phyloP scores from a whole-genome alignment of 2,797 vertebrate genomes.

The Mycteria americana region DNA sequence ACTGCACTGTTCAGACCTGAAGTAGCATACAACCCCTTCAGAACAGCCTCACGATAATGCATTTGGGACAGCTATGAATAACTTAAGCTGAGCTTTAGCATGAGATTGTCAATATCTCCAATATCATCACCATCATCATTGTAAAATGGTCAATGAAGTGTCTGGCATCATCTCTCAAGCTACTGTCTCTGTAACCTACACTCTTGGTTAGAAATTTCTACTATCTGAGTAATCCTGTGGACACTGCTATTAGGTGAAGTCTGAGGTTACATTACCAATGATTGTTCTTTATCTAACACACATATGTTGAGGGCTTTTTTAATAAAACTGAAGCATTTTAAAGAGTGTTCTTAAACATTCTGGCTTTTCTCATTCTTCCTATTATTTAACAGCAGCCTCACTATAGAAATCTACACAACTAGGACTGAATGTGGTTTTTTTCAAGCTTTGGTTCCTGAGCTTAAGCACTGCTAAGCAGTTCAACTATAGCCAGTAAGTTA shows the following conservation, averaged over 20 bases:
- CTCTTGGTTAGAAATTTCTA: not conserved
- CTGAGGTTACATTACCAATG: not conserved
- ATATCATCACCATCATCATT: not conserved
- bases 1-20: not conserved
- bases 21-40: not conserved
- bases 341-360: not conserved
- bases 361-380: not conserved
- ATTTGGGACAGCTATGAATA: not conserved
- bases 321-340: slow-evolving; percentile 6
- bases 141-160: not conserved
- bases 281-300: not conserved
- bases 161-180: not conserved
- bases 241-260: not conserved
- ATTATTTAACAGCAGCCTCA: not conserved
- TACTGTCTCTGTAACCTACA: not conserved
- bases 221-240: not conserved
- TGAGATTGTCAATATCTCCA: not conserved
- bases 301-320: not conserved
- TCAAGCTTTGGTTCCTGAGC: not conserved
- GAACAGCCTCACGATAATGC: not conserved
- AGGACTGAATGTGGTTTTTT: not conserved
- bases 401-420: not conserved
- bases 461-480: not conserved
- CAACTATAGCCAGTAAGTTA: not conserved
- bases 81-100: not conserved